phyloP scores from a whole-genome alignment of 1,140 invertebrate species.

The Ptiloglossa arizonensis region DNA sequence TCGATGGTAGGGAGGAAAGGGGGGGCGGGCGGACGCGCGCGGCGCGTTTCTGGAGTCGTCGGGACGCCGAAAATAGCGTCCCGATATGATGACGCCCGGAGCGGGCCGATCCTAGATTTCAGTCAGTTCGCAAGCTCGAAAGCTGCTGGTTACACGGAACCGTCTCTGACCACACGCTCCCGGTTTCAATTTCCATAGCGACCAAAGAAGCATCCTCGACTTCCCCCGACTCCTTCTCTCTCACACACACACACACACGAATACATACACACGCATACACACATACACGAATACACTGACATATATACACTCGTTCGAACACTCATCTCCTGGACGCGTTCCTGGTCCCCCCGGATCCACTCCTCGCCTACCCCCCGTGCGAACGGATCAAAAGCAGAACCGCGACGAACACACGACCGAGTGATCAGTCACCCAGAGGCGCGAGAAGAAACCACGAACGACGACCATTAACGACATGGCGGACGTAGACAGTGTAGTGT shows the following conservation, averaged over 20 bases:
- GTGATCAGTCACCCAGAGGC: constrained; percentile 14
- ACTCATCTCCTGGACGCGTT: not conserved
- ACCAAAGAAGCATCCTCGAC: constrained; percentile 22
- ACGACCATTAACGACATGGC: constrained; percentile 84
- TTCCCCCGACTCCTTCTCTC: not conserved
- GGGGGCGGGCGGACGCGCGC: constrained; percentile 50
- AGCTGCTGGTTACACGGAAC: constrained; percentile 64
- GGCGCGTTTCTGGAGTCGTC: constrained; percentile 80
- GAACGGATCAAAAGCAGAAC: too few relatives aligned
- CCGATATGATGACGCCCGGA: constrained; percentile 81
- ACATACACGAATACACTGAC: too few relatives aligned
- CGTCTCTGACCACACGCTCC: constrained; percentile 37
- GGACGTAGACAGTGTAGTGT: constrained; percentile 93
- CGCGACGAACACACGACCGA: constrained; percentile 32
- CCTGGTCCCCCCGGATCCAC: not conserved
- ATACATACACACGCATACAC: too few relatives aligned
- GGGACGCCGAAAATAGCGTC: constrained; percentile 81
- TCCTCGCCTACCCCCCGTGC: too few relatives aligned
- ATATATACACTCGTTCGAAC: too few relatives aligned
- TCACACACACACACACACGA: too few relatives aligned
- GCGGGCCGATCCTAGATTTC: constrained; percentile 80
- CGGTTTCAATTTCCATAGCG: constrained; percentile 48
- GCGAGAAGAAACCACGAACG: constrained; percentile 23
- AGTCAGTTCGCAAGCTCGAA: constrained; percentile 82
- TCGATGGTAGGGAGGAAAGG: constrained; percentile 63